Conservation (phyloP, 2,888 invertebrate genomes). For the Gymnoscelis rufifasciata region DNA sequence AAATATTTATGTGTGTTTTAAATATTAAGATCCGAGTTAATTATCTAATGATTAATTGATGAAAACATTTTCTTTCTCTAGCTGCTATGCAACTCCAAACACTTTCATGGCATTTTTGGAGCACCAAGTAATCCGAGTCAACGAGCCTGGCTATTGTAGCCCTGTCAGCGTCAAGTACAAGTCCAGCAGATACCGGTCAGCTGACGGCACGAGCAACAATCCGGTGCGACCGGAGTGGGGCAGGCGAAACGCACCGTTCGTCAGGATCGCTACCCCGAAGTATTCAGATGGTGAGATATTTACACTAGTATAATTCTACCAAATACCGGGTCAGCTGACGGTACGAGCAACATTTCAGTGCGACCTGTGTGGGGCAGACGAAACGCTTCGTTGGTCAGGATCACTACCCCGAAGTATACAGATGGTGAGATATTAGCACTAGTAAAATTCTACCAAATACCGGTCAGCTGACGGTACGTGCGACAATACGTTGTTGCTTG, state of each 20-base stretch:
- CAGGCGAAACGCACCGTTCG: conserved; percentile 73
- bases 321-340: background rate
- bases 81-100: conserved; percentile 62
- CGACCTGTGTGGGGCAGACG: no score
- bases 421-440: no score
- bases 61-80: conserved; percentile 27
- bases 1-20: no score
- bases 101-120: conserved; percentile 70
- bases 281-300: conserved; percentile 79
- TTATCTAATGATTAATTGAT: no score
- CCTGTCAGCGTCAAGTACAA: conserved; percentile 45
- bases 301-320: background rate
- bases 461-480: conserved; percentile 88
- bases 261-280: conserved; percentile 78
- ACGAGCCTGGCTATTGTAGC: conserved; percentile 49
- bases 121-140: conserved; percentile 51
- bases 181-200: conserved; percentile 79
- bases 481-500: conserved; percentile 85
- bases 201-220: conserved; percentile 91
- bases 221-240: conserved; percentile 84
- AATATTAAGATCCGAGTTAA: no score
- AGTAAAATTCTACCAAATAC: conserved; percentile 67
- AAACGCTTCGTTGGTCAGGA: no score
- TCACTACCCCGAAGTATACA: no score
- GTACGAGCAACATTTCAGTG: background rate